Evolutionary conservation across 2,797 vertebrate species (phyloP), one percentile per base, ranked within the genome.

Genomic region (Microcaecilia unicolor): DNA sequence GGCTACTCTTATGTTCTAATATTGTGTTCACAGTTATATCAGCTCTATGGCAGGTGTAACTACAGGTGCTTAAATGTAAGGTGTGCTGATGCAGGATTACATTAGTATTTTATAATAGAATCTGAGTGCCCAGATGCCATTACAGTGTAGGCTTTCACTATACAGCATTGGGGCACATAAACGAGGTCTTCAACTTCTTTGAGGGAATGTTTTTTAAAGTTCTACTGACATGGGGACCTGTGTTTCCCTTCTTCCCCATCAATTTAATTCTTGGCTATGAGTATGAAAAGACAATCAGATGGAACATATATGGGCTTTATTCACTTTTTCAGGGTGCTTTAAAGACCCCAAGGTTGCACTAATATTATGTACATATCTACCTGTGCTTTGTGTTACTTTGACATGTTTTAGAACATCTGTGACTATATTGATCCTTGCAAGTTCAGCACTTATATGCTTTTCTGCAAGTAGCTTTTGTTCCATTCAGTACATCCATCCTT

Each of bases 341-440:
- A 78, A 85, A 83, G 79, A 55, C 76, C 37, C 64, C 14, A 29
- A 63, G 77, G 78, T 79, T 69, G 78, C 81, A 72, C 61, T 58
- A 63, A 74, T 72, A 74, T 78, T 81, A 80, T 73, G 66, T 25
- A 70, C n/a, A n/a, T 71, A 74, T 71, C 67, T 74, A 69, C 70
- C 64, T 72, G 68, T 53, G 64, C 70, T 81, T 76, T 78, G 80
- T 71, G 78, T 58, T 70, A 73, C 55, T 60, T 57, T 80, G 77
- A 76, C 74, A 81, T 74, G 76, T 75, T 83, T 80, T 81, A 78
- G 78, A 81, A 81, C 80, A 77, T 73, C 78, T 65, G 64, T 24
- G 55, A 72, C 66, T 78, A 67, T 67, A 74, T 64, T 63, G 69
- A 81, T 76, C 71, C 66, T 81, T 76, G 78, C 70, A 82, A 79